A percentile compares a stretch with the other conserved stretches of the same genome.
phyloP scores from a whole-genome alignment of 1,140 invertebrate species.

The Limonius californicus region DNA sequence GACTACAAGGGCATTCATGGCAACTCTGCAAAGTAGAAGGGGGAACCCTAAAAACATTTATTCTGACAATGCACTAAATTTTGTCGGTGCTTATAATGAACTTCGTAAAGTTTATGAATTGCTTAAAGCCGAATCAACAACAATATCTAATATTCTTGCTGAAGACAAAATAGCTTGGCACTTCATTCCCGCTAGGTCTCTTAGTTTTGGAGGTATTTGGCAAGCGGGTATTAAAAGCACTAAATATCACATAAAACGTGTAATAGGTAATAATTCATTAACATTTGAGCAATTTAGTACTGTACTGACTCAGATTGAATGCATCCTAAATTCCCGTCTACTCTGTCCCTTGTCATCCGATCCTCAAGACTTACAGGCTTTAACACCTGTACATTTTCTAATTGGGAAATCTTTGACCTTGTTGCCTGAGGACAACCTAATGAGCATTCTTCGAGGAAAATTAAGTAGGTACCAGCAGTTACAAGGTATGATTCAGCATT shows the following conservation, averaged over 20 bases:
- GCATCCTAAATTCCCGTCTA: conserved; percentile 6
- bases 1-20: not conserved
- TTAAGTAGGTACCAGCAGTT: too few relatives aligned
- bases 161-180: conserved; percentile 1
- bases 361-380: not conserved
- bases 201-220: not conserved
- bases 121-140: not conserved
- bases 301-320: conserved; percentile 7
- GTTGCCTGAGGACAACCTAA: too few relatives aligned
- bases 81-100: not conserved
- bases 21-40: not conserved
- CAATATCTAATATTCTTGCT: not conserved
- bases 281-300: conserved; percentile 2
- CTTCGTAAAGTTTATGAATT: not conserved
- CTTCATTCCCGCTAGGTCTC: not conserved
- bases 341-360: not conserved
- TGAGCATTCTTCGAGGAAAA: too few relatives aligned
- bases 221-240: not conserved
- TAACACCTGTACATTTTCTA: conserved; percentile 6
- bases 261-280: not conserved
- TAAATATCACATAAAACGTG: conserved; percentile 2
- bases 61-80: not conserved
- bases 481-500: too few relatives aligned
- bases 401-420: not conserved
- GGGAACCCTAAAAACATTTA: not conserved